Base-by-base conservation (phyloP, 2,888 invertebrate species). In the Leptopilina syphax region DNA sequence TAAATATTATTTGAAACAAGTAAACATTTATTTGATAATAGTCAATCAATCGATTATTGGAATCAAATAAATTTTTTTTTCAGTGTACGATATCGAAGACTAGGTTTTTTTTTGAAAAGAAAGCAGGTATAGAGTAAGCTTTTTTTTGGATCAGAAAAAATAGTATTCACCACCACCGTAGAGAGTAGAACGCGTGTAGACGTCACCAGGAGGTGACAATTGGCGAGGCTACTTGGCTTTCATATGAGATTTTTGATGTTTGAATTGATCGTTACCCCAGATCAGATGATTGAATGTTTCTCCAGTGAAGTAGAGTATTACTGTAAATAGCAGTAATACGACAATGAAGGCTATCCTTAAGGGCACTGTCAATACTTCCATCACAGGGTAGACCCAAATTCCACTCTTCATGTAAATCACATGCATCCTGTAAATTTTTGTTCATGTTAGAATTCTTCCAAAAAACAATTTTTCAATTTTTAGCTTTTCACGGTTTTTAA, bases 371-470 rank as follows among this genome's bases (percentile, higher is more conserved):
- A 99, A 92, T 0, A 97, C 95, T 81, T 95, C 95, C 84, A 98
- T 93, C 68, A 99, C 94, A 0, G 98, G 98, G 91, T 99, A 99
- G 0, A 98, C 98, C 98, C 98, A 98, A 84, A 95, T 93, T 65
- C 96, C 96, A 44, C 96, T 95, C 84, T 94, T 94, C 83, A 94
- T 93, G 89, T 96, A 95, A 78, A 97, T 95, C 47, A 96, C 92
- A 90, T 96, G 96, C 77, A 97, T 92, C 93, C 93, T 93, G 87
- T 27, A 90, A 90, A 83, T 76, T 63, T 50, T 50, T 10, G 12
- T 50, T 10, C 9, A 1, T 50, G 12, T 9, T 10, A 50, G 3
- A 50, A 50, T 50, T 50, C 10, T 8, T 44, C 44, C 1, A 44
- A 44, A 1, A 5, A 8, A 5, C 1, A 44, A 44, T 44, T 44